phyloP scores from a whole-genome alignment of 2,888 invertebrate genomes.

The Pollenia amentaria region DNA sequence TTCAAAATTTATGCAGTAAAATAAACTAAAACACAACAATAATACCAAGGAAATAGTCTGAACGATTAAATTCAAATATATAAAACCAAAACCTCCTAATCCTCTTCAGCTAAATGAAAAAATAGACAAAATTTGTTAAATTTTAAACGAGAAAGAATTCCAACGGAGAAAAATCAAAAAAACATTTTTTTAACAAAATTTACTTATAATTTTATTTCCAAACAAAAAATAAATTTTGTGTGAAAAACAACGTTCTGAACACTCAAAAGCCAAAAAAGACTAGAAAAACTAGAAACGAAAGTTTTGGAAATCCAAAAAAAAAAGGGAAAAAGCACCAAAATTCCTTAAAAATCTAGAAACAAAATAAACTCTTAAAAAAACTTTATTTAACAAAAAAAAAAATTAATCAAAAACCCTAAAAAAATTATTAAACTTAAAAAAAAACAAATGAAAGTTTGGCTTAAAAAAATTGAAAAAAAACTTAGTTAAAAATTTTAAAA shows the following conservation, averaged over 20 bases:
- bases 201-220: slow-evolving; percentile 70
- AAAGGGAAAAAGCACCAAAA: slow-evolving; percentile 64
- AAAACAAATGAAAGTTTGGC: slow-evolving; percentile 32
- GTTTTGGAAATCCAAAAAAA: slow-evolving; percentile 75
- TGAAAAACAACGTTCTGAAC: slow-evolving; percentile 78
- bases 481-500: slow-evolving; percentile 41
- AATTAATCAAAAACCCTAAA: slow-evolving; percentile 59
- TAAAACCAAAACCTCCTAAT: slow-evolving; percentile 67
- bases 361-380: slow-evolving; percentile 54
- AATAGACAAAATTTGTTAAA: slow-evolving; percentile 77
- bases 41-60: slow-evolving; percentile 72
- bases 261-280: slow-evolving; percentile 76
- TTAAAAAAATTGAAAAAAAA: not conserved
- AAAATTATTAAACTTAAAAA: slow-evolving; percentile 39
- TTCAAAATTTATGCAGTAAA: slow-evolving; percentile 74
- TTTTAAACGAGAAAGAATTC: slow-evolving; percentile 69
- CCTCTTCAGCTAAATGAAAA: slow-evolving; percentile 62
- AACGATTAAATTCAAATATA: slow-evolving; percentile 46
- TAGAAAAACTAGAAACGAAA: slow-evolving; percentile 74
- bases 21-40: slow-evolving; percentile 64
- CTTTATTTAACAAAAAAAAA: slow-evolving; percentile 64
- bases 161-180: slow-evolving; percentile 62
- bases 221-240: slow-evolving; percentile 65
- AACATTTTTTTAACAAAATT: slow-evolving; percentile 71
- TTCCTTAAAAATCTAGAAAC: slow-evolving; percentile 20